These are phyloP conservation scores for Patiria pectinifera DNA, from an alignment of 53 echinoderm and acorn worm genomes.

Conservation along the genomic window DNA sequence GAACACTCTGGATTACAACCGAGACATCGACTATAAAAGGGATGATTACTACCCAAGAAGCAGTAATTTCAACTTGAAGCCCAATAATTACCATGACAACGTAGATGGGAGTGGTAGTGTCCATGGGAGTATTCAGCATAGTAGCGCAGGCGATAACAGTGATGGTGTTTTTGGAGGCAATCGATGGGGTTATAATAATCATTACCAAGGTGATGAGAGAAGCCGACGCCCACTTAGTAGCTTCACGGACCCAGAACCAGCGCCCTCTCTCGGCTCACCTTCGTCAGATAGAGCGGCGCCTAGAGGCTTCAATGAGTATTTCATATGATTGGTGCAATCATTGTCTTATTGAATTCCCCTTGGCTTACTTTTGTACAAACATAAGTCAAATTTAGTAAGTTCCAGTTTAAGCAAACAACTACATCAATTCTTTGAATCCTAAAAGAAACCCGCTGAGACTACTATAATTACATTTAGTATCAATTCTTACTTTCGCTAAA, in stretches of 20 bases:
- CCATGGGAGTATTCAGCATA: conserved; percentile 21
- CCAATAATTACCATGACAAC: conserved; percentile 26
- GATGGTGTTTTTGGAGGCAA: conserved; percentile 28
- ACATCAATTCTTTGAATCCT: too few relatives aligned
- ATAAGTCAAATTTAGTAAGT: too few relatives aligned
- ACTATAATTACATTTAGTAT: too few relatives aligned
- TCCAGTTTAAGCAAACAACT: too few relatives aligned
- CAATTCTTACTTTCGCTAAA: too few relatives aligned
- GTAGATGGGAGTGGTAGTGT: conserved; percentile 35
- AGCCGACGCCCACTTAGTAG: conserved; percentile 50
- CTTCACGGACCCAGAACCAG: conserved; percentile 66
- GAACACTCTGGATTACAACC: conserved; percentile 42
- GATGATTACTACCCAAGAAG: conserved; percentile 36
- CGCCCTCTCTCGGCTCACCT: conserved; percentile 58
- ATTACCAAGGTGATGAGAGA: conserved; percentile 33
- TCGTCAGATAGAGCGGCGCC: conserved; percentile 1
- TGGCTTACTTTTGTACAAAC: too few relatives aligned
- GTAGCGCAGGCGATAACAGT: conserved; percentile 35
- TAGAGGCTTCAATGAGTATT: conserved; percentile 59
- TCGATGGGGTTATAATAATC: conserved; percentile 36
- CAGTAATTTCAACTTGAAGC: conserved; percentile 25
- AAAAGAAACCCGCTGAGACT: too few relatives aligned
- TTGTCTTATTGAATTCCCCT: background rate
- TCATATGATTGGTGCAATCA: conserved; percentile 39
- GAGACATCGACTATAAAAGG: conserved; percentile 18